A percentile compares a stretch with the other conserved stretches of the same genome.
Conservation (phyloP, 2,113 vertebrate genomes). For the Empidonax alnorum region DNA sequence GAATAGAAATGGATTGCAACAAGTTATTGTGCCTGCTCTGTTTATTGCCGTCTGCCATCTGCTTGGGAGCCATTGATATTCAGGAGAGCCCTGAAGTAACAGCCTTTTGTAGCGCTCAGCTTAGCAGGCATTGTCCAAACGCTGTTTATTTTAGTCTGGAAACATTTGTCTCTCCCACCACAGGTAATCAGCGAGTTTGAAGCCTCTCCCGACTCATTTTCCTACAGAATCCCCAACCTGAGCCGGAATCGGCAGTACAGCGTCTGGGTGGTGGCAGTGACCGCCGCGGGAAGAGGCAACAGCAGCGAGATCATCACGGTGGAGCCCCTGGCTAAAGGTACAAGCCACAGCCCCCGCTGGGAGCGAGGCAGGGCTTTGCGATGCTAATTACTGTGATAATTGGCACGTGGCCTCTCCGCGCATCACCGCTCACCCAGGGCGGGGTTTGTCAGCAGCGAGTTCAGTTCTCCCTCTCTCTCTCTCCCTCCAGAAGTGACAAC, state of each 20-base stretch:
- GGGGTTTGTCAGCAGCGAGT: neutral
- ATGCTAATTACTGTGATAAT: neutral
- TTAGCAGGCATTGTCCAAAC: neutral
- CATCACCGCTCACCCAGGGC: neutral
- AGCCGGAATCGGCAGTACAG: slow-evolving; percentile 94
- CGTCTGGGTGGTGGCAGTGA: slow-evolving; percentile 97
- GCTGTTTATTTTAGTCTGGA: slow-evolving; percentile 65
- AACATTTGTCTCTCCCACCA: slow-evolving; percentile 69
- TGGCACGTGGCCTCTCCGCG: neutral
- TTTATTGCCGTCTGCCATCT: neutral
- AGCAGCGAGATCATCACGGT: slow-evolving; percentile 96
- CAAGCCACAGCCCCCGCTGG: neutral
- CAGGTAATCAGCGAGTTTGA: slow-evolving; percentile 99
- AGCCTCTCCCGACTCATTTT: slow-evolving; percentile 93
- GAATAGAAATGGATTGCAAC: neutral
- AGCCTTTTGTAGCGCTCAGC: neutral
- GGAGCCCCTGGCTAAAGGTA: slow-evolving; percentile 95
- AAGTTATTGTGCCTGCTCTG: neutral
- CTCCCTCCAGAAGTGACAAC: neutral
- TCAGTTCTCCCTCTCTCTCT: neutral
- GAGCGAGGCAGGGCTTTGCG: neutral
- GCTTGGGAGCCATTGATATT: neutral
- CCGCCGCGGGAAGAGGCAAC: slow-evolving; percentile 94
- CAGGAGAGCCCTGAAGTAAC: neutral
- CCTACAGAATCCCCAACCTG: slow-evolving; percentile 94